phyloP scores from a whole-genome alignment of 2,113 vertebrate species.

The Bubalus kerabau region DNA sequence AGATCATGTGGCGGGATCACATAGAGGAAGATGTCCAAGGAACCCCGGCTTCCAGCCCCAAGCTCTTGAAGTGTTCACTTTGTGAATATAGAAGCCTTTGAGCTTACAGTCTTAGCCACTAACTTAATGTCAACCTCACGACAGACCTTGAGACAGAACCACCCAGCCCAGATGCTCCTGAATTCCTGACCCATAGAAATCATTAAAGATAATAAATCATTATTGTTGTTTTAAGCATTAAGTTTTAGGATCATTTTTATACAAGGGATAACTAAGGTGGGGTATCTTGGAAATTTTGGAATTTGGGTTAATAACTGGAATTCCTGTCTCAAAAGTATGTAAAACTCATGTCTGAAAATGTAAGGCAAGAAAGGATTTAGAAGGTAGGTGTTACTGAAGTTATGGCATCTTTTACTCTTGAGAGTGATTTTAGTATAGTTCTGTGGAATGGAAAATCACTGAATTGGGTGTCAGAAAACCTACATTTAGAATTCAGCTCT shows the following conservation, averaged over 20 bases:
- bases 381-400: background rate
- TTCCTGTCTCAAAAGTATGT: background rate
- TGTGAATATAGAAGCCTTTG: background rate
- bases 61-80: background rate
- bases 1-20: background rate
- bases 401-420: background rate
- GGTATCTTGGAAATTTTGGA: background rate
- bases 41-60: background rate
- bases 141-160: background rate
- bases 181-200: background rate
- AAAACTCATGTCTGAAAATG: background rate
- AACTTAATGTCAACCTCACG: background rate
- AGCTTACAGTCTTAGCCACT: background rate
- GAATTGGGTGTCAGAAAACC: background rate
- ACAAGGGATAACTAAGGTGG: background rate
- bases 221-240: background rate
- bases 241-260: constrained; percentile 8
- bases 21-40: background rate
- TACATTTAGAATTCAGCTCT: constrained; percentile 15
- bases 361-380: background rate
- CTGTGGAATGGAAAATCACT: background rate
- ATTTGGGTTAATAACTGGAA: background rate
- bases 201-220: background rate
- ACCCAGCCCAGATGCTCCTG: background rate
- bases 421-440: background rate